Percentiles rank a stretch among this genome's conserved stretches.
Conservation (phyloP, 2,113 vertebrate species). For the Podarcis raffonei region DNA sequence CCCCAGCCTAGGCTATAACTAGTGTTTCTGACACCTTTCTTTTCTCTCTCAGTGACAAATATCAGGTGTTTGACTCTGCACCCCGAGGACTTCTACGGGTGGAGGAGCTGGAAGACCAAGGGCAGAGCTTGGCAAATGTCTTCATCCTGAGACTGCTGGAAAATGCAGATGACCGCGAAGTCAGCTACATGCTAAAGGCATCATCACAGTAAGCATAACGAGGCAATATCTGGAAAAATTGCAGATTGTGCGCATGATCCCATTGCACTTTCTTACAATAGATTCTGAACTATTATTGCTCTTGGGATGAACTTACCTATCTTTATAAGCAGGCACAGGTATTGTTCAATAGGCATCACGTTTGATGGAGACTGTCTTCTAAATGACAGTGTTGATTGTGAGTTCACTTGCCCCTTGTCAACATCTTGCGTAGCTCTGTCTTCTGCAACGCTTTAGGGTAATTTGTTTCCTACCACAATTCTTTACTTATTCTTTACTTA, state of each 20-base stretch:
- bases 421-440: not conserved
- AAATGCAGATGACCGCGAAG: conserved; percentile 88
- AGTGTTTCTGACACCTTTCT: conserved; percentile 5
- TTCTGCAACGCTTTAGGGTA: not conserved
- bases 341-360: not conserved
- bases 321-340: not conserved
- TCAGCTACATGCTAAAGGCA: conserved; percentile 93
- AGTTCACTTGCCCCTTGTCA: not conserved
- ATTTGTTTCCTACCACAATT: not conserved
- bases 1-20: not conserved
- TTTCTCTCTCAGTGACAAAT: conserved; percentile 83
- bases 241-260: not conserved
- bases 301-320: not conserved
- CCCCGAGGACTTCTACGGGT: conserved; percentile 89
- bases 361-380: not conserved
- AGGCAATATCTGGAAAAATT: rapidly evolving
- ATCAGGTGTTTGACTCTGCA: conserved; percentile 93
- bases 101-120: conserved; percentile 94
- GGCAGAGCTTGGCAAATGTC: conserved; percentile 89
- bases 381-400: not conserved
- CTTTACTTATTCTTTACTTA: not conserved
- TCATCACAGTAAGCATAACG: conserved; percentile 87
- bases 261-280: not conserved
- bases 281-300: not conserved
- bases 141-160: conserved; percentile 92